Evolutionary conservation across 2,113 vertebrate genomes (phyloP), one percentile per base, ranked within the genome.

Genomic region (Pungitius pungitius): DNA sequence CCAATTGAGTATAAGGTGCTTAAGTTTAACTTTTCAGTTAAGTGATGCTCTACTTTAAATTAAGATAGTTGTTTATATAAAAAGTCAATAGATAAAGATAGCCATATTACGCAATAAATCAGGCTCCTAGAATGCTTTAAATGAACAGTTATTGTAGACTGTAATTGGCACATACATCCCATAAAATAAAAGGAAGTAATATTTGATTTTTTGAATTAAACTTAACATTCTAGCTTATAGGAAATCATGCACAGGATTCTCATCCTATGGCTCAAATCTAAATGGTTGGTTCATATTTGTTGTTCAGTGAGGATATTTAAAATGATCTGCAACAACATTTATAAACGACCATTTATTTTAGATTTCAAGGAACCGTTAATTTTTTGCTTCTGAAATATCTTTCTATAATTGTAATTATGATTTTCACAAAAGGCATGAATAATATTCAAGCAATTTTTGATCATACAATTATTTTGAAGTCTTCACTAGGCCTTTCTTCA

Each of bases 371-470:
- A 40, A 30, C 73, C 39, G 26, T 60, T 5, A 49, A 6, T 12
- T 75, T 22, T 59, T 20, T n/a, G n/a, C 42, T 54, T 57, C 30
- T 40, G 14, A 43, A 57, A 73, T 52, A 75, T 64, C 27, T 17
- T 66, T 52, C 40, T 33, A 40, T 39, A 66, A 69, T n/a, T 76
- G 75, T 39, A 18, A 78, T 27, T 13, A 83, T 77, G 71, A 78
- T 58, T 54, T 65, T 27, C 35, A 51, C 47, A 17, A 52, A 54
- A 74, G 37, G 6, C 12, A 40, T 4, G 26, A 18, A 35, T 15
- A 39, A 52, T 42, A 43, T 66, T 8, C 35, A 26, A 7, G 60
- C 11, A 39, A 39, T 42, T 33, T 61, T 24, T 72, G 3, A 40
- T 63, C 20, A 59, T 14, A 30, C 13, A 47, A 33, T 52, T 18